Evolutionary conservation across 2,113 vertebrate species (phyloP), one percentile per base, ranked within the genome.

Genomic region (Cricetomys ansorgei): DNA sequence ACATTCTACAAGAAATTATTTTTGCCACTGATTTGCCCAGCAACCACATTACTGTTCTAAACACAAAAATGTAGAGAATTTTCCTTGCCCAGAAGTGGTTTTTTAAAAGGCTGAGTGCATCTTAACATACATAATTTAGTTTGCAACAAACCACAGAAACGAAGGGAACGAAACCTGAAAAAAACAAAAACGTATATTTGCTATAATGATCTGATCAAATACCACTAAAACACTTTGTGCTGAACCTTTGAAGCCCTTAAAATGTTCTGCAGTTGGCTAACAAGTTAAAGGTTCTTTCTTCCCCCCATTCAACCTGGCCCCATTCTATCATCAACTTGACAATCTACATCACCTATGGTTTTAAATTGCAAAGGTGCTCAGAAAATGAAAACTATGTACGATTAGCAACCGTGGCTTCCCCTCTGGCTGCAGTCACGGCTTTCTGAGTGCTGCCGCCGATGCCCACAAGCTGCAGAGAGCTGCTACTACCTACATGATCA

Each of bases 71-170:
- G 70, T 7, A 92, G 95, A 97, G 95, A 96, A 96, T 97, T 92
- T 93, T 94, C 81, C 91, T 80, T 96, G 86, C 96, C 77, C 40
- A 76, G 89, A 97, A 94, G 73, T 76, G 62, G 75, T 96, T 97
- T 97, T 50, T 87, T 91, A 96, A 92, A 50, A 90, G 81, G 79
- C 94, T 92, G 98, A 98, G 96, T 65, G 87, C 89, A 89, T 95
- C 95, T 91, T 98, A 43, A 92, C 95, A 96, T 93, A 97, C 40
- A 96, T 96, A 98, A 98, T 83, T 94, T 94, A 97, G 98, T 98
- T 97, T 98, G 88, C 93, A 97, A 97, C 86, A 98, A 97, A 81
- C 97, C 98, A 97, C 97, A 98, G 97, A 97, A 96, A 77, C 40
- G 43, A 40, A 31, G 75, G 34, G 29, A 23, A 80, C 96, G 65